Base-by-base conservation (phyloP, 2,797 vertebrate species). In the Oreortyx pictus region DNA sequence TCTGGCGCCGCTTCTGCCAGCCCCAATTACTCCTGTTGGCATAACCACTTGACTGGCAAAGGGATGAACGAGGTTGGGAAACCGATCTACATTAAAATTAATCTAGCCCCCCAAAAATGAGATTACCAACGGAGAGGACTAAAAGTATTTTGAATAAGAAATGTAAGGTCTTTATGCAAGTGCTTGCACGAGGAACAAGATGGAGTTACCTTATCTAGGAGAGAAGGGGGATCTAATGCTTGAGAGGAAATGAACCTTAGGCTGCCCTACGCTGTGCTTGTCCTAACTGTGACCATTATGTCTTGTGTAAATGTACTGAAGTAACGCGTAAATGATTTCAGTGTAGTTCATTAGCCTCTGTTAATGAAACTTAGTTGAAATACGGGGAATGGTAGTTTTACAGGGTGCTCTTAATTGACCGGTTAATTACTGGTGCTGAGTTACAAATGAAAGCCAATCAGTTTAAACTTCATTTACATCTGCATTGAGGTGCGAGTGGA, bases 1-100 rank as follows among this genome's bases (percentile, higher is more conserved):
- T 27, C 59, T 86, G 54, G 14, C 35, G 41, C 20, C 27, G 14
- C 18, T 91, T 54, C 54, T 72, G 2, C 49, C 39, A 25, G 49
- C 46, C 15, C 82, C 15, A 59, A 0, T 52, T 88, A 60, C 14
- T 91, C 18, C 29, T 76, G 11, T 64, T 91, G 73, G 68, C 59
- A 46, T 18, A 50, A 56, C 31, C 3, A 1, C 64, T 82, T 88
- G 68, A 41, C 29, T 64, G 39, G 31, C 77, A 82, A 54, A 47
- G 44, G 33, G 24, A 44, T 59, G 14, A 82, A 39, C 66, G 70
- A 74, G 43, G 33, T 61, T 70, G 27, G 37, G 80, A 82, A 85
- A 56, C 23, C 43, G 67, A 66, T 62, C 70, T 57, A 49, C 59
- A 9, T 82, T 82, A 47, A 72, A 86, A 59, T 57, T 47, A 92